These are phyloP conservation scores for Mya arenaria DNA, from an alignment of 1,140 invertebrate genomes.

Conservation along the genomic window DNA sequence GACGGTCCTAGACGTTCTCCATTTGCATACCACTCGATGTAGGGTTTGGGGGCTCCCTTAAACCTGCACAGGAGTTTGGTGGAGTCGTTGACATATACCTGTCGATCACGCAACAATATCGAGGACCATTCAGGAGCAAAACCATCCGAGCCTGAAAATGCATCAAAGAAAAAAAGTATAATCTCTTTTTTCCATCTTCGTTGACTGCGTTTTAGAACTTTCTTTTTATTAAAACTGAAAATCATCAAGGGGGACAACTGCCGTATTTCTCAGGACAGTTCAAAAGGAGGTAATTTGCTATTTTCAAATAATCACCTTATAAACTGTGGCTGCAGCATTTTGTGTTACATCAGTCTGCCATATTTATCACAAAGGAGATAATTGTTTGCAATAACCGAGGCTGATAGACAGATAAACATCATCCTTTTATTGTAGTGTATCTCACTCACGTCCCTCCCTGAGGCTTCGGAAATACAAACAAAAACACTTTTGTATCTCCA, in stretches of 20 bases:
- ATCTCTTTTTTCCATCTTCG: background rate
- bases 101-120: background rate
- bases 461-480: no score
- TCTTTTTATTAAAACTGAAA: background rate
- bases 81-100: background rate
- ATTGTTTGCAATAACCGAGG: no score
- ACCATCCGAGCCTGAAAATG: background rate
- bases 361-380: no score
- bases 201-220: background rate
- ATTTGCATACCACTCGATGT: slow-evolving; percentile 33
- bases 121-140: background rate
- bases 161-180: background rate
- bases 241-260: background rate
- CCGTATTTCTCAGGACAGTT: no score
- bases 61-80: slow-evolving; percentile 25
- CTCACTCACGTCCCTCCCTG: no score
- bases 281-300: no score
- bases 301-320: no score
- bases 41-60: slow-evolving; percentile 31
- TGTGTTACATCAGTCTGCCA: no score
- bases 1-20: background rate
- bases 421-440: no score
- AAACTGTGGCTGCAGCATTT: no score
- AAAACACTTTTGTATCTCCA: no score
- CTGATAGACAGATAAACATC: no score